These are phyloP conservation scores for Salarias fasciatus DNA, from an alignment of 2,797 vertebrate species.

Conservation along the genomic window DNA sequence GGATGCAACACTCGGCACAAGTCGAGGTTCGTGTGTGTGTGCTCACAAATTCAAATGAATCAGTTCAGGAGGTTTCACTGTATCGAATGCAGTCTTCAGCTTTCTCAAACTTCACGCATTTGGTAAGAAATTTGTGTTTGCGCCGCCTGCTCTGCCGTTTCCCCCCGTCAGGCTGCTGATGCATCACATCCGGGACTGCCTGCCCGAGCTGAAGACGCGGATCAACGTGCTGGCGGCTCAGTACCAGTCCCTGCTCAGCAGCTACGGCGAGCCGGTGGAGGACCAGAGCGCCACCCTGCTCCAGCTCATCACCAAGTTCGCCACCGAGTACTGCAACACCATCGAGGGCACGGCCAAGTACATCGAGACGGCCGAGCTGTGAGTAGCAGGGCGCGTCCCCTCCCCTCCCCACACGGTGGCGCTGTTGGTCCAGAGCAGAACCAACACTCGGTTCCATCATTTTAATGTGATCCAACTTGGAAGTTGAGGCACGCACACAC, in stretches of 20 bases:
- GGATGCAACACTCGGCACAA: too few species aligned
- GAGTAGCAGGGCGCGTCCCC: conserved; percentile 70
- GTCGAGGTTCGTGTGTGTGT: too few species aligned
- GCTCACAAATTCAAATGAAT: too few species aligned
- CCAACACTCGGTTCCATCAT: conserved; percentile 71
- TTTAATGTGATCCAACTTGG: conserved; percentile 58
- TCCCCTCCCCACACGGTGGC: conserved; percentile 51
- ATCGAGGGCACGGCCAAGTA: conserved; percentile 99
- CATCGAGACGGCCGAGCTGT: conserved; percentile 98
- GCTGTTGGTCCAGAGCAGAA: conserved; percentile 52
- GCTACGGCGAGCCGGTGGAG: conserved; percentile 97
- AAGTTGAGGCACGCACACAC: conserved; percentile 66
- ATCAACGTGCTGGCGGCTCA: conserved; percentile 98
- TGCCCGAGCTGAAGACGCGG: conserved; percentile 97
- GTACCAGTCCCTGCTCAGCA: conserved; percentile 96
- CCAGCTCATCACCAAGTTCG: conserved; percentile 99
- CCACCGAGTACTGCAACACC: conserved; percentile 98
- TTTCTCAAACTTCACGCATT: too few species aligned
- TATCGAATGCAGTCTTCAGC: too few species aligned
- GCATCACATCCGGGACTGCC: conserved; percentile 98
- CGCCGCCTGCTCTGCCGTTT: conserved; percentile 34
- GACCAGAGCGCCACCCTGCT: conserved; percentile 97
- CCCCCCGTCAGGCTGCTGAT: conserved; percentile 88
- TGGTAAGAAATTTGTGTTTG: too few species aligned
- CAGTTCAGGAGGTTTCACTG: too few species aligned